These are phyloP conservation scores for Tragelaphus scriptus DNA, from an alignment of 2,113 vertebrate genomes.

Conservation along the genomic window DNA sequence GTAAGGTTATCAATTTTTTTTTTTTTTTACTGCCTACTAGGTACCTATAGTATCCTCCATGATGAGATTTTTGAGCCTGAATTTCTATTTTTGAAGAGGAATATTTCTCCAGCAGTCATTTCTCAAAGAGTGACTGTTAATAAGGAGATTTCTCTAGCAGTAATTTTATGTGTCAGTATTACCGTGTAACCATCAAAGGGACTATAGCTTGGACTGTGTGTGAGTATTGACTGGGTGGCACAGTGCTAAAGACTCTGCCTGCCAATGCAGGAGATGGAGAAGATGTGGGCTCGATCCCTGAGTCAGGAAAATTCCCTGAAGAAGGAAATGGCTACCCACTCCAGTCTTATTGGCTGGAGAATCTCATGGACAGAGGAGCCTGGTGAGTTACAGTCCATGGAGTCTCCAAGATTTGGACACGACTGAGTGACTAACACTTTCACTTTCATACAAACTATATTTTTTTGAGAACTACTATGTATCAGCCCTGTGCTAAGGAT, in stretches of 20 bases:
- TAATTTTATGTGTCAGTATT: background rate
- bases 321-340: background rate
- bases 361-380: background rate
- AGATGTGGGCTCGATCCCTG: background rate
- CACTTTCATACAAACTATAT: background rate
- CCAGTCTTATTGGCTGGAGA: background rate
- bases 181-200: background rate
- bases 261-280: background rate
- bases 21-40: background rate
- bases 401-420: background rate
- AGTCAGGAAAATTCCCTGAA: background rate
- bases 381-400: background rate
- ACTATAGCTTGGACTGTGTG: background rate
- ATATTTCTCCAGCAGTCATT: background rate
- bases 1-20: background rate
- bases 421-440: background rate
- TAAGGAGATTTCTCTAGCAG: background rate
- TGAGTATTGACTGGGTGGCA: background rate
- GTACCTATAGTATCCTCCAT: background rate
- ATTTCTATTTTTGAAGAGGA: conserved; percentile 3
- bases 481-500: background rate
- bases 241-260: background rate
- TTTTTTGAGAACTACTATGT: background rate
- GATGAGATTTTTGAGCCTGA: background rate
- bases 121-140: background rate